Percentiles rank a stretch among this genome's conserved stretches.
Conservation (phyloP, 2,797 vertebrate genomes). For the Neosilurus hyrtlii region DNA sequence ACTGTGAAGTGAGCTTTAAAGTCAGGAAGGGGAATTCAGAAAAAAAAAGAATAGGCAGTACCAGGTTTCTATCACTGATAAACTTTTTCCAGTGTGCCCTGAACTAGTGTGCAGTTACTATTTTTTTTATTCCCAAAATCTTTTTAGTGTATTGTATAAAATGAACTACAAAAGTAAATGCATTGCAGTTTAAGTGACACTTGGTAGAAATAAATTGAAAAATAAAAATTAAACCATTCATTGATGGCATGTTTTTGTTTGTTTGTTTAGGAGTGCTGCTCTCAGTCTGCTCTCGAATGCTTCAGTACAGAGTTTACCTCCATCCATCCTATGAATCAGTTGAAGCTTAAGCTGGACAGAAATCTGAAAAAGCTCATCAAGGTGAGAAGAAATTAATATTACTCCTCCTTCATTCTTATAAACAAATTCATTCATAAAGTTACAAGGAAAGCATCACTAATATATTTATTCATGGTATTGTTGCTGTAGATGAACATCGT, state of each 20-base stretch:
- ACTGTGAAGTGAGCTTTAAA: slow-evolving; percentile 42
- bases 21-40: slow-evolving; percentile 45
- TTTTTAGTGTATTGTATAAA: not conserved
- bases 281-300: slow-evolving; percentile 60
- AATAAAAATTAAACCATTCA: not conserved
- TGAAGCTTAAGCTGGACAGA: not conserved
- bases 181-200: not conserved
- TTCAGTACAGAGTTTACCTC: slow-evolving; percentile 51
- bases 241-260: slow-evolving; percentile 10
- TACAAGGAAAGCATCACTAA: slow-evolving; percentile 15
- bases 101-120: not conserved
- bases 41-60: slow-evolving; percentile 12
- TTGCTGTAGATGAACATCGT: slow-evolving; percentile 40
- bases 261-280: slow-evolving; percentile 65
- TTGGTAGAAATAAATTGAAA: not conserved
- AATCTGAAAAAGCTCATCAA: not conserved
- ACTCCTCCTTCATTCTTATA: not conserved
- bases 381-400: slow-evolving; percentile 59
- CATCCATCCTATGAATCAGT: accelerated
- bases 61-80: slow-evolving; percentile 14
- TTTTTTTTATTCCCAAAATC: not conserved
- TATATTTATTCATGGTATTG: not conserved
- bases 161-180: not conserved
- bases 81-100: slow-evolving; percentile 20
- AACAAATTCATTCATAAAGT: not conserved